Conservation (phyloP, 2,113 vertebrate genomes). For the Galemys pyrenaicus region DNA sequence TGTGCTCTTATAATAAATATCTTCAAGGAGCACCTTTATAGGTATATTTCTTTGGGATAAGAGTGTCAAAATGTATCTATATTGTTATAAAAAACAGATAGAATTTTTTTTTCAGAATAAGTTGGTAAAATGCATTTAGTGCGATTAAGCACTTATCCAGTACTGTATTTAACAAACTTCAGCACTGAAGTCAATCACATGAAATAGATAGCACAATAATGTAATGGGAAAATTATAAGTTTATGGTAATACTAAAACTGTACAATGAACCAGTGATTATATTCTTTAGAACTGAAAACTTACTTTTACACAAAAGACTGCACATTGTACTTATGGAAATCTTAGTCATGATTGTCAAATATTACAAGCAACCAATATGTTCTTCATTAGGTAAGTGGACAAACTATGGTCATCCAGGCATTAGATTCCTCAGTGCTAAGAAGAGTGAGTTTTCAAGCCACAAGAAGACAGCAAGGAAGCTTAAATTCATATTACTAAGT, state of each 20-base stretch:
- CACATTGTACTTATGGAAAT: background rate
- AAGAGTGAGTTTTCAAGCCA: background rate
- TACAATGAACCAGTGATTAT: background rate
- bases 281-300: background rate
- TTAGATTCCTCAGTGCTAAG: background rate
- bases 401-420: background rate
- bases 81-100: background rate
- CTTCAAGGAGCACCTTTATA: background rate
- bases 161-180: background rate
- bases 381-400: background rate
- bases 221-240: background rate
- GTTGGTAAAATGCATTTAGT: background rate
- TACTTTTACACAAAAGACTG: background rate
- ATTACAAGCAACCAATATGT: background rate
- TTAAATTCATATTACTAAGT: background rate
- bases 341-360: background rate
- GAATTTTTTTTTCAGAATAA: background rate
- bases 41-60: background rate
- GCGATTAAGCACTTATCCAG: background rate
- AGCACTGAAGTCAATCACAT: background rate
- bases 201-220: background rate
- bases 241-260: background rate
- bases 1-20: background rate
- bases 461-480: background rate
- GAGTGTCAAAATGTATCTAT: background rate